These are phyloP conservation scores for Calameuta filiformis DNA, from an alignment of 2,888 invertebrate species.

Conservation along the genomic window DNA sequence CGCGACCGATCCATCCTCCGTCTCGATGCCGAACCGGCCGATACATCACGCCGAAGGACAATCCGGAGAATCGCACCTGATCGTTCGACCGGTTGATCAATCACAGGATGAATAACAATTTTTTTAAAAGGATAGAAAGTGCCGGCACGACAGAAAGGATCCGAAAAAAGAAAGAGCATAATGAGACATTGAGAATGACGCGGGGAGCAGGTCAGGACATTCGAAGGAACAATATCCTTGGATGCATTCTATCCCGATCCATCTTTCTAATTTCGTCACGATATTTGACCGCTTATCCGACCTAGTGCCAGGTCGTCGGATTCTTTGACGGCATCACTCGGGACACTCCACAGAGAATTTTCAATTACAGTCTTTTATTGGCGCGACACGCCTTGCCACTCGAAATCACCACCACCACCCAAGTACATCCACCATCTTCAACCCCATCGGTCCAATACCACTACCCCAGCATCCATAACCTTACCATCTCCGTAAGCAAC, in stretches of 20 bases:
- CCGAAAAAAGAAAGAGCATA: constrained; percentile 4
- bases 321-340: neutral
- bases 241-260: neutral
- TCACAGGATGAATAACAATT: constrained; percentile 24
- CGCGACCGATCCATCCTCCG: constrained; percentile 17
- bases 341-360: neutral
- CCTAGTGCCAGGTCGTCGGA: neutral
- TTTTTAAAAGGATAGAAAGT: constrained; percentile 12
- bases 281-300: neutral
- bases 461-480: neutral
- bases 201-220: neutral
- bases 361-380: neutral
- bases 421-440: neutral
- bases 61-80: constrained; percentile 24
- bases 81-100: constrained; percentile 28
- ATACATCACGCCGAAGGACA: constrained; percentile 42
- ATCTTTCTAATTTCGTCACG: constrained; percentile 7
- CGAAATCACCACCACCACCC: neutral
- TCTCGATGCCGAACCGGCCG: constrained; percentile 25
- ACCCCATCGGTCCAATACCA: neutral
- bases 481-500: neutral
- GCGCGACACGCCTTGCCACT: neutral
- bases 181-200: constrained; percentile 8
- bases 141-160: neutral
- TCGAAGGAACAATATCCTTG: constrained; percentile 3